Conservation (phyloP, 2,797 vertebrate species). For the Hylomyscus alleni region DNA sequence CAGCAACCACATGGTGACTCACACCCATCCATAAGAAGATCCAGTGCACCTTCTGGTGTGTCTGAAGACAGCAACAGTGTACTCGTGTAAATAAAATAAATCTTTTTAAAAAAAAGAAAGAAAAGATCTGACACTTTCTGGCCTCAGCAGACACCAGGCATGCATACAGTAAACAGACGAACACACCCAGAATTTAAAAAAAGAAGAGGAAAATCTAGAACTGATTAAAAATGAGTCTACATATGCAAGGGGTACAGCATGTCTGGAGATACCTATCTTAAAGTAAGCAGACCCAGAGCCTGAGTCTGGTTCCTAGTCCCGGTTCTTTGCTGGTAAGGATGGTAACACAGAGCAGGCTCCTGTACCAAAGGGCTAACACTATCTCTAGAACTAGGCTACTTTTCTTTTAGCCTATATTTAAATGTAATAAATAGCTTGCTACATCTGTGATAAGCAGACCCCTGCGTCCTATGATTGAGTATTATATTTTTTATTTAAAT, state of each 20-base stretch:
- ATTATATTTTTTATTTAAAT: conserved; percentile 53
- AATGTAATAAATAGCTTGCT: conserved; percentile 43
- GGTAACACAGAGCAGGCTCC: not conserved
- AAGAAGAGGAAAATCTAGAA: conserved; percentile 41
- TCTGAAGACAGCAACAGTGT: too few species aligned
- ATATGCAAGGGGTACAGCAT: not conserved
- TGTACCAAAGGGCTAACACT: conserved; percentile 24
- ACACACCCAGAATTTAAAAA: too few species aligned
- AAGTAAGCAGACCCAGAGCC: conserved; percentile 47
- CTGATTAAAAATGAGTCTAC: not conserved
- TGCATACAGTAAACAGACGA: too few species aligned
- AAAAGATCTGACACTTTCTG: too few species aligned
- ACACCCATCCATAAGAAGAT: too few species aligned
- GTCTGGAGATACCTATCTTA: not conserved
- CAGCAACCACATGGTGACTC: too few species aligned
- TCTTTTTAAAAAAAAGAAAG: too few species aligned
- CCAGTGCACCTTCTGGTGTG: too few species aligned
- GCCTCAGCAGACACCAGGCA: too few species aligned
- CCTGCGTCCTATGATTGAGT: conserved; percentile 28
- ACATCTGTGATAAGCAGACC: conserved; percentile 14
- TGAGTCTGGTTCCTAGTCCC: conserved; percentile 37
- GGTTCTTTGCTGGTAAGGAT: not conserved
- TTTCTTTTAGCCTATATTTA: conserved; percentile 52
- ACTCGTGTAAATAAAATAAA: too few species aligned
- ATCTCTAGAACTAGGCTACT: conserved; percentile 39